phyloP scores from a whole-genome alignment of 30 jellyfish, hydroid and myxozoan genomes.

The Aurelia aurita region DNA sequence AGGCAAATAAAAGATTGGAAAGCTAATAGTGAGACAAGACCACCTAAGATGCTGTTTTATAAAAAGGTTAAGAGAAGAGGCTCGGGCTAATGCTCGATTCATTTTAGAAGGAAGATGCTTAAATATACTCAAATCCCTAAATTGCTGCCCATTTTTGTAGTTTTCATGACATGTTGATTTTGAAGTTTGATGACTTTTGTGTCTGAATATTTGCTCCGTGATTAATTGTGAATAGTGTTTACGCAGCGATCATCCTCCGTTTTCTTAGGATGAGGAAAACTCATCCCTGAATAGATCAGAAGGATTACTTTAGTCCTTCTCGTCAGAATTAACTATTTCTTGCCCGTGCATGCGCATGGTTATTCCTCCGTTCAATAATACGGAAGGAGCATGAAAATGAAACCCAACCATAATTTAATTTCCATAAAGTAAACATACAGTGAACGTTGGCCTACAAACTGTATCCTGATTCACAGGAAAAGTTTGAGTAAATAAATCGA shows the following conservation, averaged over 20 bases:
- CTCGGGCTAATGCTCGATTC: neutral
- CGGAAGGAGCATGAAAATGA: too few relatives aligned
- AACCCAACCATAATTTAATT: too few relatives aligned
- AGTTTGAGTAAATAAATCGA: too few relatives aligned
- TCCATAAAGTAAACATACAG: too few relatives aligned
- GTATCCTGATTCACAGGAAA: too few relatives aligned
- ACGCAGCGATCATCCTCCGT: slow-evolving; percentile 14
- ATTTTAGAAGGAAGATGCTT: neutral
- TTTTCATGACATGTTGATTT: slow-evolving; percentile 4
- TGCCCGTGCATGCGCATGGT: too few relatives aligned
- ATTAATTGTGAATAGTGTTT: slow-evolving; percentile 11
- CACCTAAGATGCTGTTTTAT: slow-evolving; percentile 2
- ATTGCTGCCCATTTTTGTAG: slow-evolving; percentile 25
- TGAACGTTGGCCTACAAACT: too few relatives aligned
- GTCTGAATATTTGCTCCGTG: slow-evolving; percentile 26
- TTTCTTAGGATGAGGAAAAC: slow-evolving; percentile 5
- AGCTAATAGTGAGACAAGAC: neutral
- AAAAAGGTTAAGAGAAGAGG: neutral
- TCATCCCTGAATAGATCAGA: neutral
- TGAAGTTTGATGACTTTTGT: slow-evolving; percentile 5
- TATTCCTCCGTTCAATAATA: too few relatives aligned
- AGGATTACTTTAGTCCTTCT: slow-evolving; percentile 3
- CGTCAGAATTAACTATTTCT: neutral
- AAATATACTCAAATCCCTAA: slow-evolving; percentile 32
- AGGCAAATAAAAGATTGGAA: too few relatives aligned